Conservation (phyloP, 2,113 vertebrate species). For the Nycticryphes semicollaris region DNA sequence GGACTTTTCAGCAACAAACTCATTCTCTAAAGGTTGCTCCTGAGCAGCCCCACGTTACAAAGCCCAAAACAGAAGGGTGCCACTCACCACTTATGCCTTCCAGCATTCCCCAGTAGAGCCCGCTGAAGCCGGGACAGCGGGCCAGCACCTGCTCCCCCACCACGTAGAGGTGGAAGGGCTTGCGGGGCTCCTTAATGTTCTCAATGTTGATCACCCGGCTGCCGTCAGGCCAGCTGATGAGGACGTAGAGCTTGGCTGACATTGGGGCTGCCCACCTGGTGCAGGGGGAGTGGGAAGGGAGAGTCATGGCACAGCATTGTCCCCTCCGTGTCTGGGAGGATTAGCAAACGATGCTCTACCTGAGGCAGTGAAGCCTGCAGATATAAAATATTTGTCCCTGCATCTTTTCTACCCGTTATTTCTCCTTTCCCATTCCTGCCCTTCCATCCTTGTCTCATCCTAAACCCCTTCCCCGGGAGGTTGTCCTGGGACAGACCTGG, state of each 20-base stretch:
- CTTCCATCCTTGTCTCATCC: neutral
- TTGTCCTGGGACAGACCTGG: neutral
- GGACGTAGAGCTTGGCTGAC: conserved; percentile 39
- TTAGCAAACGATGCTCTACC: neutral
- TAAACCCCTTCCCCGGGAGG: neutral
- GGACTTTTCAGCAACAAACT: neutral
- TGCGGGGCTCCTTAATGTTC: conserved; percentile 69
- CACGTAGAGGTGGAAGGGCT: conserved; percentile 49
- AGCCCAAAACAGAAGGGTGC: no score
- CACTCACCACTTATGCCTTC: conserved; percentile 64
- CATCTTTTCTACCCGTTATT: neutral
- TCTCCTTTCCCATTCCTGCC: neutral
- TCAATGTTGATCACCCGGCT: conserved; percentile 64
- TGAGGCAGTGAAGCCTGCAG: neutral
- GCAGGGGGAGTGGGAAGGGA: neutral
- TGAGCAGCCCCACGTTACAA: neutral
- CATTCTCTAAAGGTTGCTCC: neutral
- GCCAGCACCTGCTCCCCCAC: conserved; percentile 62
- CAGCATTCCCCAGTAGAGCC: conserved; percentile 57
- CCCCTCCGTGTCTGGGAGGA: rapidly evolving
- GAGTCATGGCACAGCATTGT: rapidly evolving
- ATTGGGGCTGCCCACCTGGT: neutral
- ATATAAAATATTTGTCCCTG: neutral
- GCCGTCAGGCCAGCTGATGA: conserved; percentile 59
- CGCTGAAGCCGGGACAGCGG: conserved; percentile 49